Base-by-base conservation (phyloP, 2,797 vertebrate genomes). In the Protonibea diacanthus region DNA sequence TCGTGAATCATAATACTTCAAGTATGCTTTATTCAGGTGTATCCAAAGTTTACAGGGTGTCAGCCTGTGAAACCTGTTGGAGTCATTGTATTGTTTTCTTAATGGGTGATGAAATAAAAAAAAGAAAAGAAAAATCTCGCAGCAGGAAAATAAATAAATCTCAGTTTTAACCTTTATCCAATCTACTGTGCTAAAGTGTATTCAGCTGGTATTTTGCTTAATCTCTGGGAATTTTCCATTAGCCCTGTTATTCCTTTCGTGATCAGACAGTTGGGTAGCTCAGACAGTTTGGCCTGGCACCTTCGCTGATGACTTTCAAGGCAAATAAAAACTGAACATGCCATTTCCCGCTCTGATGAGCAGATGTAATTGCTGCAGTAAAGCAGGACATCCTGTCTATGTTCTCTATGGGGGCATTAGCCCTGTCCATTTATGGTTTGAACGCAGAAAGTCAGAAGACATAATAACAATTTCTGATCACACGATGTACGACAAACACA, bases 371-470 rank as follows among this genome's bases (percentile, higher is more conserved):
- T 86, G 86, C 71, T 71, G 33, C 67, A 40, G 69, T 77, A 76
- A 82, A 90, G 80, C 86, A 88, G 91, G 86, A 93, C 83, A 84
- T 94, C 92, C 90, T 93, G 90, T 82, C 80, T 73, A 9, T 57
- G 15, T 66, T 86, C 63, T 82, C 55, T 21, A n/a, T 68, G 76
- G 64, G 55, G 53, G 53, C 59, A 55, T 75, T 74, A 59, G 6
- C 33, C 38, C 17, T 48, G 13, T 64, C 59, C 60, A 38, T 80
- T 59, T 44, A 59, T 8, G 44, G 42, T 65, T 77, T 61, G 23
- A 76, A 56, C 17, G 20, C 4, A 40, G 29, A 80, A 52, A 47
- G 66, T 27, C 21, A 52, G n/a, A 12, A 8, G 17, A 25, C 2
- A 21, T 17, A 3, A 29, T 15, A 52, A 57, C 44, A 57, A 47